Conservation (phyloP, 2,888 invertebrate genomes). For the Cosmorhoe ocellata region DNA sequence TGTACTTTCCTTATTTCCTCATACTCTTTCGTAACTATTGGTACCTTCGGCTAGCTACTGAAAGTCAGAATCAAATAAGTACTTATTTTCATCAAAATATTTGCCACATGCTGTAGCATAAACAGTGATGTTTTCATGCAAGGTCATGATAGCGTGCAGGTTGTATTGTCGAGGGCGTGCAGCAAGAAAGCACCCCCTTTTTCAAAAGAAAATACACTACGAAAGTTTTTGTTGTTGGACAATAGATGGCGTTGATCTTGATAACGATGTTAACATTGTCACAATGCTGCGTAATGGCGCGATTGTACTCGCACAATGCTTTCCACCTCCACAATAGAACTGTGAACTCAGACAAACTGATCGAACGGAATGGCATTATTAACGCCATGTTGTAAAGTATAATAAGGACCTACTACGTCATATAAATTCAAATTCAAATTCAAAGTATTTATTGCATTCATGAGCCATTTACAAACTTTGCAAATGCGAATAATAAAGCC, state of each 20-base stretch:
- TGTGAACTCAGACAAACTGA: constrained; percentile 65
- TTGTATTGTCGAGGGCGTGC: too few relatives aligned
- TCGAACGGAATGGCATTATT: constrained; percentile 50
- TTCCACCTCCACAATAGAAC: constrained; percentile 76
- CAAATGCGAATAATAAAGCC: too few relatives aligned
- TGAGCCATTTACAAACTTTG: too few relatives aligned
- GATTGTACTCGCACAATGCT: constrained; percentile 80
- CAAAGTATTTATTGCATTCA: too few relatives aligned
- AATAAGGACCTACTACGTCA: not conserved
- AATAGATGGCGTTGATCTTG: constrained; percentile 81
- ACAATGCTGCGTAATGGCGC: constrained; percentile 79
- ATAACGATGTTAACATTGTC: constrained; percentile 82
- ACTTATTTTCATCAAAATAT: too few relatives aligned
- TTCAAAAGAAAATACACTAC: constrained; percentile 51
- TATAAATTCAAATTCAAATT: constrained; percentile 1
- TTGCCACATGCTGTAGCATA: too few relatives aligned
- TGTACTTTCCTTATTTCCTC: too few relatives aligned
- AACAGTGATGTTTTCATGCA: too few relatives aligned
- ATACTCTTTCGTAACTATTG: too few relatives aligned
- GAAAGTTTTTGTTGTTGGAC: constrained; percentile 65
- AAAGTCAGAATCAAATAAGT: too few relatives aligned
- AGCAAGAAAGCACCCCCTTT: constrained; percentile 38
- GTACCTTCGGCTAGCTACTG: too few relatives aligned
- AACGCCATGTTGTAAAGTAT: constrained; percentile 24
- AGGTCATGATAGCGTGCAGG: too few relatives aligned